phyloP scores from a whole-genome alignment of 2,888 invertebrate species.

The Helleia helle region DNA sequence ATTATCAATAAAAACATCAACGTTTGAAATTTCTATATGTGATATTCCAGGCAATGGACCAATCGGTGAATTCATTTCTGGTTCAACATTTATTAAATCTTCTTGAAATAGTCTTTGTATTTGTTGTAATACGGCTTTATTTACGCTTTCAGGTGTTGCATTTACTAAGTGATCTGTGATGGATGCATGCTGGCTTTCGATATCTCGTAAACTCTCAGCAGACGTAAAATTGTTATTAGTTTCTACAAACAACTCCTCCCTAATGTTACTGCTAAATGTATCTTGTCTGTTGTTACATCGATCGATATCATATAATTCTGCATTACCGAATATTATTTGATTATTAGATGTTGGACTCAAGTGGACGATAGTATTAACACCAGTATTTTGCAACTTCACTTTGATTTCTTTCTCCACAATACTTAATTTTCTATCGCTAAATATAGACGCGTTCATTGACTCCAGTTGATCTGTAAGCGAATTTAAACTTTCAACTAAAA shows the following conservation, averaged over 20 bases:
- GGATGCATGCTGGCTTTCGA: slow-evolving; percentile 12
- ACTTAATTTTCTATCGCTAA: slow-evolving; percentile 48
- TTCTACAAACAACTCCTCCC: slow-evolving; percentile 36
- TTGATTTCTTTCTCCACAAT: slow-evolving; percentile 68
- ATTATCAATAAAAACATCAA: slow-evolving; percentile 48
- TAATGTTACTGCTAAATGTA: slow-evolving; percentile 27
- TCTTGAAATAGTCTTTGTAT: slow-evolving; percentile 61
- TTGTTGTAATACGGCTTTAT: slow-evolving; percentile 57
- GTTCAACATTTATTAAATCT: slow-evolving; percentile 37
- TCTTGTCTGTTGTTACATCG: slow-evolving; percentile 30
- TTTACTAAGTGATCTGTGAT: slow-evolving; percentile 23
- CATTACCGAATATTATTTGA: slow-evolving; percentile 64
- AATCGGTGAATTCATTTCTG: slow-evolving; percentile 27
- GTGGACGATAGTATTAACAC: slow-evolving; percentile 64
- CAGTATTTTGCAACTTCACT: slow-evolving; percentile 62
- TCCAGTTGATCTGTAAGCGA: slow-evolving; percentile 63
- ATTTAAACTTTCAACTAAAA: slow-evolving; percentile 66
- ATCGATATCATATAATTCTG: slow-evolving; percentile 46
- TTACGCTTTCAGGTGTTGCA: slow-evolving; percentile 39
- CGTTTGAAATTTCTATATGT: slow-evolving; percentile 54
- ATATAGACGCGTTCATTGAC: slow-evolving; percentile 51
- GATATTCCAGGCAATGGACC: slow-evolving; percentile 38
- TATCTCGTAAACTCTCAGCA: slow-evolving; percentile 22
- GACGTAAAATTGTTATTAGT: slow-evolving; percentile 36
- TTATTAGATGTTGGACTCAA: slow-evolving; percentile 63